phyloP scores from a whole-genome alignment of 2,888 invertebrate species.

The Cheilosia impressa region DNA sequence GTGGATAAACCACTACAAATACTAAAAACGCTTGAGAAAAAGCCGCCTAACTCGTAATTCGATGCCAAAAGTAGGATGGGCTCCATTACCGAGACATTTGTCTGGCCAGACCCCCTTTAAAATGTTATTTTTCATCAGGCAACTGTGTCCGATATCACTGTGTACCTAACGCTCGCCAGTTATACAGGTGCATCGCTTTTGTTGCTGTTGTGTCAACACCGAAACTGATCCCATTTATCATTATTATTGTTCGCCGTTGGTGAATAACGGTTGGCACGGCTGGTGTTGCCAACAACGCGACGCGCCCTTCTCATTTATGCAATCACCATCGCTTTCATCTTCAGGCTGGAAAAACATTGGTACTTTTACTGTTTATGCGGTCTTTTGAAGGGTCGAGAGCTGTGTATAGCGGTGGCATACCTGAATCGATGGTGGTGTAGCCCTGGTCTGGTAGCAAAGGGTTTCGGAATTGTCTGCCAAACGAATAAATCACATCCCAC shows the following conservation, averaged over 20 bases:
- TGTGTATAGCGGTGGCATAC: neutral
- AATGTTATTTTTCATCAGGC: too few species aligned
- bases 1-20: too few species aligned
- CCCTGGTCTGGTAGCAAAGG: conserved; percentile 13
- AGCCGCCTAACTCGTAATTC: too few species aligned
- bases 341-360: conserved; percentile 12
- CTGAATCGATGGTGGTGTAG: conserved; percentile 17
- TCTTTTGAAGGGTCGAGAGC: too few species aligned
- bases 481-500: conserved; percentile 61
- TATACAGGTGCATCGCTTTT: conserved; percentile 7
- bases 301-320: neutral
- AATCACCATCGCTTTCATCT: conserved; percentile 23
- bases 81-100: too few species aligned
- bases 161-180: too few species aligned
- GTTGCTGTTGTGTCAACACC: conserved; percentile 51
- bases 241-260: conserved; percentile 48
- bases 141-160: too few species aligned
- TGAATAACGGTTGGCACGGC: neutral
- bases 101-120: too few species aligned
- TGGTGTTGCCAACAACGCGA: neutral
- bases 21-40: too few species aligned
- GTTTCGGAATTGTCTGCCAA: conserved; percentile 42
- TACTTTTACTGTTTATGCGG: conserved; percentile 10
- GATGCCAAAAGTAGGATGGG: too few species aligned
- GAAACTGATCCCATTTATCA: conserved; percentile 57